Percentiles rank a stretch among this genome's conserved stretches.
These are phyloP conservation scores for Cyanoliseus patagonus DNA, from an alignment of 2,113 vertebrate genomes.

Conservation along the genomic window DNA sequence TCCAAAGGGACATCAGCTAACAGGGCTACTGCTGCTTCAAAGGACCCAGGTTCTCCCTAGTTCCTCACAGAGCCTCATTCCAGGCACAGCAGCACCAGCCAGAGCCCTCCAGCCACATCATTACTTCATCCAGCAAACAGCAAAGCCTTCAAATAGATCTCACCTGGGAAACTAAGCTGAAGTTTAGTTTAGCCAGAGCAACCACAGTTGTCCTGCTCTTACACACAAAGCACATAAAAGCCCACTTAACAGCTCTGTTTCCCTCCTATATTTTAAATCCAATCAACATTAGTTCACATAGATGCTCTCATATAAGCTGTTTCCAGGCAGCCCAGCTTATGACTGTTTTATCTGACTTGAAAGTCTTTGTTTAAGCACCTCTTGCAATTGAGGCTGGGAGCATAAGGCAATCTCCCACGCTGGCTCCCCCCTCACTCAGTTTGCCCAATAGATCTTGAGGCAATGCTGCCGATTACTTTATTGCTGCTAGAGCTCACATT, in stretches of 20 bases:
- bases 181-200: neutral
- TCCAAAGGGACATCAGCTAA: neutral
- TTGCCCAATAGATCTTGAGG: neutral
- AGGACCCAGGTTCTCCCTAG: neutral
- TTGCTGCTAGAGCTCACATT: neutral
- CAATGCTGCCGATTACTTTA: neutral
- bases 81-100: neutral
- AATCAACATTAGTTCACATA: neutral
- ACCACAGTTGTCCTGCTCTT: neutral
- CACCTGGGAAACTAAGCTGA: neutral
- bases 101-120: neutral
- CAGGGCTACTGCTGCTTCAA: neutral
- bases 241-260: neutral
- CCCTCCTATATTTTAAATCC: neutral
- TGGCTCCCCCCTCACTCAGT: neutral
- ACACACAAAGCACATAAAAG: neutral
- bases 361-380: neutral
- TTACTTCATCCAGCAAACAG: neutral
- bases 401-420: neutral
- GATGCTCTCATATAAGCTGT: neutral
- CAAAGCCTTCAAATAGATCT: neutral
- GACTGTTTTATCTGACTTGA: neutral
- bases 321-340: neutral
- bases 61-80: neutral
- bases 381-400: neutral